Percentiles rank a stretch among this genome's conserved stretches.
Evolutionary conservation across 2,113 vertebrate genomes (phyloP).

Genomic region (Phainopepla nitens): DNA sequence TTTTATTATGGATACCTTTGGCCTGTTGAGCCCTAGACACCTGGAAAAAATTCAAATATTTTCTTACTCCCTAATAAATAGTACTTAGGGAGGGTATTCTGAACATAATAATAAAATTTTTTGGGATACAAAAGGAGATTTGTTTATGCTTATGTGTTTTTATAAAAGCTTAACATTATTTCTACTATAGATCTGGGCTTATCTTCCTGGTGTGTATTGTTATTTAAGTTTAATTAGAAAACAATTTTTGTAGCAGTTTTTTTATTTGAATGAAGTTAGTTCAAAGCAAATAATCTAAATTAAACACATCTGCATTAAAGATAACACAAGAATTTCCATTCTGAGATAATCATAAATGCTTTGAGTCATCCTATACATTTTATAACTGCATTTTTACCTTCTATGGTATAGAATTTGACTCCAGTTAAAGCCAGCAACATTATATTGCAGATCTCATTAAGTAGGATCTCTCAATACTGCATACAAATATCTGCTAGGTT

Average conservation of each 20-base stretch:
- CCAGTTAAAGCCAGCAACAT: neutral
- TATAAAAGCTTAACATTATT: neutral
- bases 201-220: neutral
- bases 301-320: neutral
- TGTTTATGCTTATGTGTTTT: neutral
- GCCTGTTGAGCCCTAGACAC: neutral
- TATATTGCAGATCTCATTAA: neutral
- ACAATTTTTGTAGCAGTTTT: neutral
- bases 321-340: neutral
- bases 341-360: neutral
- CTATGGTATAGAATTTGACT: neutral
- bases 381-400: neutral
- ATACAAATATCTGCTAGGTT: neutral
- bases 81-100: neutral
- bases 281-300: neutral
- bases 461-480: neutral
- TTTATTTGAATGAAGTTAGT: neutral
- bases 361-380: neutral
- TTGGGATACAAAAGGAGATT: neutral
- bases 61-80: neutral
- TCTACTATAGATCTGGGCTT: neutral
- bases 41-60: neutral
- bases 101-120: neutral
- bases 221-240: neutral
- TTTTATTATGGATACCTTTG: neutral